Evolutionary conservation across 1,140 invertebrate species (phyloP).

Genomic region (Musca domestica): DNA sequence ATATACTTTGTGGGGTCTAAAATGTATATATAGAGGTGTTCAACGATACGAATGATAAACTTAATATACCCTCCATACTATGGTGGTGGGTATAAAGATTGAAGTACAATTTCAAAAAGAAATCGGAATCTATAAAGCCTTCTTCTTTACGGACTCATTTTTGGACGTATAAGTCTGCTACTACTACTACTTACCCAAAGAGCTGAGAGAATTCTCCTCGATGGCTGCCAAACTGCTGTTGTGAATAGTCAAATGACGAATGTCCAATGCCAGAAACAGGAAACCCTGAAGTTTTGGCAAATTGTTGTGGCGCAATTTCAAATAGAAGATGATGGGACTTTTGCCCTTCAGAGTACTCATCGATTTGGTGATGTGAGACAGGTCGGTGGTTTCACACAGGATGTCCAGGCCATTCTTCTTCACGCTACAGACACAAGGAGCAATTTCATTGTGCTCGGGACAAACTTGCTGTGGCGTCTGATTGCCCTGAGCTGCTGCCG

Average conservation of each 20-base stretch:
- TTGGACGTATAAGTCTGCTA: no score
- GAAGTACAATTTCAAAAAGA: no score
- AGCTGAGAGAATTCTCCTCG: slow-evolving; percentile 79
- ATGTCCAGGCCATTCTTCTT: slow-evolving; percentile 85
- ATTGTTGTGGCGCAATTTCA: slow-evolving; percentile 80
- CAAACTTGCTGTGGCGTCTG: slow-evolving; percentile 62
- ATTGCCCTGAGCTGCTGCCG: slow-evolving; percentile 16
- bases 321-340: slow-evolving; percentile 77
- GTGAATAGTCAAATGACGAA: slow-evolving; percentile 81
- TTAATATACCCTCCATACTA: no score
- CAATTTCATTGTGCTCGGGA: slow-evolving; percentile 67
- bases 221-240: slow-evolving; percentile 84
- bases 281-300: slow-evolving; percentile 79
- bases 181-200: slow-evolving; percentile 73
- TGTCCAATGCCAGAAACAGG: slow-evolving; percentile 82
- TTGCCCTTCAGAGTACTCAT: slow-evolving; percentile 75
- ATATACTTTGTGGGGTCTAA: no score
- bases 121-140: no score
- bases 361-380: slow-evolving; percentile 67
- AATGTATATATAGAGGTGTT: no score
- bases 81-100: no score
- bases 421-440: slow-evolving; percentile 75
- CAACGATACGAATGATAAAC: no score
- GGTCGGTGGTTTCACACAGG: slow-evolving; percentile 78
- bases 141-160: no score